phyloP scores from a whole-genome alignment of 2,888 invertebrate species.

The Microctonus aethiopoides region DNA sequence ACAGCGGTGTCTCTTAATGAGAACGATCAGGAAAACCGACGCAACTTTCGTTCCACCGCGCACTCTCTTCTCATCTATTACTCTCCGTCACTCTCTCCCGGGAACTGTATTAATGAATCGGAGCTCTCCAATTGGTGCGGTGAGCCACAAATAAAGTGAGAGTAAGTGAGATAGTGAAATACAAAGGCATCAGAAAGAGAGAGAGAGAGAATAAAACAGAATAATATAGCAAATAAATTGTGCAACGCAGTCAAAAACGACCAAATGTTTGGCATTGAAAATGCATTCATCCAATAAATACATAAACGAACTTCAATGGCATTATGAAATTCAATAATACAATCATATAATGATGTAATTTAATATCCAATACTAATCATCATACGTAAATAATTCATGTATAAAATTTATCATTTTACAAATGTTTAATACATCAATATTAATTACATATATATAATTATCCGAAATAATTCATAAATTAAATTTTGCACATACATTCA shows the following conservation, averaged over 20 bases:
- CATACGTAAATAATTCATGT: not conserved
- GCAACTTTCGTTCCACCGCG: slow-evolving; percentile 20
- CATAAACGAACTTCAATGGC: not conserved
- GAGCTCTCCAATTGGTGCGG: slow-evolving; percentile 24
- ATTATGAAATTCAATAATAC: not conserved
- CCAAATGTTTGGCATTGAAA: slow-evolving; percentile 15
- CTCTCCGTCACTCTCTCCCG: slow-evolving; percentile 5
- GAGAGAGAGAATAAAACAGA: no score
- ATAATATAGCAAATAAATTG: no score
- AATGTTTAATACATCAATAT: no score
- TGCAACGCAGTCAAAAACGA: not conserved
- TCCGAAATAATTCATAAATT: no score
- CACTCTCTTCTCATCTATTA: not conserved
- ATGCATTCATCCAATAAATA: slow-evolving; percentile 27
- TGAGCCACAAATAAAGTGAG: slow-evolving; percentile 12
- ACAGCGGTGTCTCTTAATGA: slow-evolving; percentile 48
- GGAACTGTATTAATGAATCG: slow-evolving; percentile 29
- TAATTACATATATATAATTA: no score
- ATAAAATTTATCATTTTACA: no score
- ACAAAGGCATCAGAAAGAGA: no score
- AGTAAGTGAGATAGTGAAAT: no score
- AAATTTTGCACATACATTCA: no score
- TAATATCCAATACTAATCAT: no score
- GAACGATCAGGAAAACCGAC: slow-evolving; percentile 45
- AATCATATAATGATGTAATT: not conserved